Percentiles rank a stretch among this genome's conserved stretches.
Conservation (phyloP, 2,797 vertebrate species). For the Gobio occitaniae region DNA sequence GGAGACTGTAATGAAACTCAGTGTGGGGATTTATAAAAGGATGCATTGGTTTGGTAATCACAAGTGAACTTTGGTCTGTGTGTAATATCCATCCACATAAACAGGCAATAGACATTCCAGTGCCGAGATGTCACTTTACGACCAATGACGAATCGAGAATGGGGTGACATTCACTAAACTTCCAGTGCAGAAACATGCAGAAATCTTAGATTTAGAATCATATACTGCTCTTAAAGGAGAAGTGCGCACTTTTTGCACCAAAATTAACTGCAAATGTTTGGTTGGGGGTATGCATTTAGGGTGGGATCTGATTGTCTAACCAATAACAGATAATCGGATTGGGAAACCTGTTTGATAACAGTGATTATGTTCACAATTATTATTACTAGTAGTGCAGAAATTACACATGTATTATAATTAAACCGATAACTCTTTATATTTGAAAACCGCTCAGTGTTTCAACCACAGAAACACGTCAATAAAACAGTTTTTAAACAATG, state of each 20-base stretch:
- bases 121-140: not conserved
- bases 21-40: not conserved
- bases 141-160: not conserved
- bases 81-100: slow-evolving; percentile 1
- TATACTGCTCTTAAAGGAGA: not conserved
- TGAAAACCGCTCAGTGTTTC: no score
- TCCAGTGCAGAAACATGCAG: not conserved
- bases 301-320: not conserved
- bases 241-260: not conserved
- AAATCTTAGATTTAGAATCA: not conserved
- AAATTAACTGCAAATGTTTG: not conserved
- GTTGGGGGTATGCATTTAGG: not conserved
- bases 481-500: no score
- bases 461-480: no score
- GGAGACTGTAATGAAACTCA: slow-evolving; percentile 1
- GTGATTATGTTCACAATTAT: not conserved
- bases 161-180: not conserved
- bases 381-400: not conserved
- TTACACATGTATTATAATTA: not conserved
- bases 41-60: slow-evolving; percentile 14
- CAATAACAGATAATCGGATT: not conserved
- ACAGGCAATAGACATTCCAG: slow-evolving; percentile 21
- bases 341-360: slow-evolving; percentile 17
- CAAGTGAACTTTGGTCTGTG: not conserved
- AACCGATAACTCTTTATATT: no score